These are phyloP conservation scores for Drosophila neocordata DNA, from an alignment of 1,140 invertebrate species.

Conservation along the genomic window DNA sequence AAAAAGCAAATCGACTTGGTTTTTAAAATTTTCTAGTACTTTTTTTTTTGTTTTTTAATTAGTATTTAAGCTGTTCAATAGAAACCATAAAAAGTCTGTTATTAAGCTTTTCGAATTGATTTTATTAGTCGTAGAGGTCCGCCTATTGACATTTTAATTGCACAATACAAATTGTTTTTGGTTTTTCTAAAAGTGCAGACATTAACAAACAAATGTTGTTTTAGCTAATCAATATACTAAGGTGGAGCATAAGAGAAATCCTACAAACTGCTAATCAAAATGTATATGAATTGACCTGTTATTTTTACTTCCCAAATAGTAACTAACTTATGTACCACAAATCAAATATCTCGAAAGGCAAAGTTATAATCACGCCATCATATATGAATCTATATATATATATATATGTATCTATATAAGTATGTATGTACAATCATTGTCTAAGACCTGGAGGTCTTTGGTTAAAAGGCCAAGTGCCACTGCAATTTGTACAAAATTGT, in stretches of 20 bases:
- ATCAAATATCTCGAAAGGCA: neutral
- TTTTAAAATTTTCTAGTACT: no score
- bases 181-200: neutral
- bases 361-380: constrained; percentile 8
- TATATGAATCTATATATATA: no score
- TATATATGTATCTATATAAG: no score
- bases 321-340: no score
- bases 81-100: constrained; percentile 17
- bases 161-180: constrained; percentile 13
- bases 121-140: constrained; percentile 11
- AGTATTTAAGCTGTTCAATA: neutral
- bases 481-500: constrained; percentile 59
- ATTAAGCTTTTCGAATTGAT: constrained; percentile 1
- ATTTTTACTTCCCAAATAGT: no score
- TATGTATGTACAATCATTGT: neutral
- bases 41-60: neutral
- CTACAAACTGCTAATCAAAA: no score
- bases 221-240: no score
- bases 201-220: neutral
- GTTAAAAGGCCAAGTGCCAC: constrained; percentile 64
- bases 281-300: no score
- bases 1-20: no score
- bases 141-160: constrained; percentile 17
- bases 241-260: no score
- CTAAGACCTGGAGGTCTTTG: constrained; percentile 26